Evolutionary conservation across 2,113 vertebrate species (phyloP).

Genomic region (Melozone crissalis): DNA sequence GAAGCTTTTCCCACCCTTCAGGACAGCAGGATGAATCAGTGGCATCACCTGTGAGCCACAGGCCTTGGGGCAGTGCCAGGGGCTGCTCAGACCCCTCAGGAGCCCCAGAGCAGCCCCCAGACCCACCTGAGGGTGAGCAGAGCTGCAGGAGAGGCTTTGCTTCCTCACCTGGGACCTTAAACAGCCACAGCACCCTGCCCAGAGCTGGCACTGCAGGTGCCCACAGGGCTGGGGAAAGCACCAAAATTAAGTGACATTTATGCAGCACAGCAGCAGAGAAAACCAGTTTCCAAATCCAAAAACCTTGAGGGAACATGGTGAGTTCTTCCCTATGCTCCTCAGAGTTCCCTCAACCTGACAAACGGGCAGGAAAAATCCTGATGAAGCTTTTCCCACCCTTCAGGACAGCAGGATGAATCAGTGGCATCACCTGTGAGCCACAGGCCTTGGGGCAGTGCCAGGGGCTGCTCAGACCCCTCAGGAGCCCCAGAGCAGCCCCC

Average conservation of each 20-base stretch:
- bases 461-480: neutral
- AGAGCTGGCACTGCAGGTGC: too few relatives aligned
- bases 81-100: neutral
- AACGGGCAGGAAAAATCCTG: too few relatives aligned
- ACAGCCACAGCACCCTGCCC: rapidly evolving
- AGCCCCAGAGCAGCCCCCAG: neutral
- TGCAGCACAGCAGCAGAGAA: too few relatives aligned
- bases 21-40: neutral
- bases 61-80: neutral
- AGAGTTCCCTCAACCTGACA: too few relatives aligned
- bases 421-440: neutral
- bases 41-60: neutral
- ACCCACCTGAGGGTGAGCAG: rapidly evolving
- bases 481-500: neutral
- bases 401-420: rapidly evolving
- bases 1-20: neutral
- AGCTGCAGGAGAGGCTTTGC: neutral
- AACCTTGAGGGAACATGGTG: too few relatives aligned
- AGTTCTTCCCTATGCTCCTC: too few relatives aligned
- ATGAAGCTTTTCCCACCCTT: too few relatives aligned
- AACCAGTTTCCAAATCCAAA: too few relatives aligned
- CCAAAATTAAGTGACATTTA: too few relatives aligned
- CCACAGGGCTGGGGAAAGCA: too few relatives aligned
- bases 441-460: neutral
- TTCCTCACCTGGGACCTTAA: neutral